Evolutionary conservation across 2,888 invertebrate genomes (phyloP).

Genomic region (Caenorhabditis plicata): DNA sequence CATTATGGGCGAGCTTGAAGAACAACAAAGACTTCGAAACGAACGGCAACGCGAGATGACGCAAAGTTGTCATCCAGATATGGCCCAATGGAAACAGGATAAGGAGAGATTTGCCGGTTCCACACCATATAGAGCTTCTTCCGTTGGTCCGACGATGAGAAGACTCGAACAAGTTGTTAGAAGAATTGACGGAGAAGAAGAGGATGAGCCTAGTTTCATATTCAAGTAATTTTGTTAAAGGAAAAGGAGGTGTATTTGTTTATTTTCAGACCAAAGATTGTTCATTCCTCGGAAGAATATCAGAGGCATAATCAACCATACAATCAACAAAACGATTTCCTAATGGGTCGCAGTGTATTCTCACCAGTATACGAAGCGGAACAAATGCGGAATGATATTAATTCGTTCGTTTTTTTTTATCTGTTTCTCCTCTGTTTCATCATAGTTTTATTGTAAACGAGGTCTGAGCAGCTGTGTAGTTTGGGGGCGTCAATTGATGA

Average conservation of each 20-base stretch:
- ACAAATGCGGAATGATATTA: conserved; percentile 40
- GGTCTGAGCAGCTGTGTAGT: too few species aligned
- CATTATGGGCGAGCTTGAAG: conserved; percentile 32
- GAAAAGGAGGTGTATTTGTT: not conserved
- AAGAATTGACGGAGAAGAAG: conserved; percentile 29
- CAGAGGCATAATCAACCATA: conserved; percentile 1
- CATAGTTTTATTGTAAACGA: too few species aligned
- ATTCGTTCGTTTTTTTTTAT: conserved; percentile 19
- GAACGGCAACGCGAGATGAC: conserved; percentile 45
- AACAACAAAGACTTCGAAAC: conserved; percentile 25
- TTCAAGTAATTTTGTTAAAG: conserved; percentile 27
- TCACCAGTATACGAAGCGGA: conserved; percentile 51
- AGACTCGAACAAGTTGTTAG: conserved; percentile 42
- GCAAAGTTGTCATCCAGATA: conserved; percentile 48
- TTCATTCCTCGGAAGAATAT: conserved; percentile 25
- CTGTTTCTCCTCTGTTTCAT: too few species aligned
- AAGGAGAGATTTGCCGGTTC: conserved; percentile 28
- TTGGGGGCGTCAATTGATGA: too few species aligned
- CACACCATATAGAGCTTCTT: conserved; percentile 36
- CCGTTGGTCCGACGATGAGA: conserved; percentile 44
- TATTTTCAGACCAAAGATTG: conserved; percentile 24
- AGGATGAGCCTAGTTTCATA: conserved; percentile 45
- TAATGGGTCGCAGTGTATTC: conserved; percentile 50
- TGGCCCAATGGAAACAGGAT: conserved; percentile 41
- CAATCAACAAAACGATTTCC: conserved; percentile 5